Base-by-base conservation (phyloP, 2,797 vertebrate genomes). In the Sciurus vulgaris region DNA sequence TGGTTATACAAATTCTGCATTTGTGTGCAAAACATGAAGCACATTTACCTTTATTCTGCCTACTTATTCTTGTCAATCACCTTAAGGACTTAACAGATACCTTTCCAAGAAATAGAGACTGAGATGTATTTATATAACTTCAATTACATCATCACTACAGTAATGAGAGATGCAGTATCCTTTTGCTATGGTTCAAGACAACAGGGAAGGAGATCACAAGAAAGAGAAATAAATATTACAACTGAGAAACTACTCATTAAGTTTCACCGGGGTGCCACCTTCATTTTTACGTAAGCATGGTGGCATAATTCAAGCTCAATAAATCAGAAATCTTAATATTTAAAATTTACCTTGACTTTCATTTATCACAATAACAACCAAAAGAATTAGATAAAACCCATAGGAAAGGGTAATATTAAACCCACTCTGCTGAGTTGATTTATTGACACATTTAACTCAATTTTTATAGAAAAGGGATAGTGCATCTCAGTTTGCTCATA, bases 101-200 rank as follows among this genome's bases (percentile, higher is more conserved):
- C 38, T 38, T 38, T 38, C 38, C 38, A 38, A 38, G 38, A 38
- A 38, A 38, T 4, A 38, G 38, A 38, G 38, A 38, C 38, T 38
- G 38, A 38, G 38, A 38, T 38, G 38, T 38, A 38, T 38, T 38
- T 38, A 38, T 38, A 38, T 38, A 38, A 38, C 38, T 38, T 38
- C 38, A 38, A 38, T 38, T 38, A 38, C 38, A 3, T 38, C 38
- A 38, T 38, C 38, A 38, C 38, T 38, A 38, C 38, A 38, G 38
- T 38, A 3, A 38, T 38, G 38, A 38, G 38, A 38, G 38, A 38
- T 38, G 38, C 38, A 38, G 38, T 38, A 38, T 38, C 38, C 98
- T 97, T 98, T 98, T 98, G 95, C 98, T 98, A 84, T 96, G 76
- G 96, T 93, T 97, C 96, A 97, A 98, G 91, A 97, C 96, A 98